Base-by-base conservation (phyloP, 1,140 invertebrate species). In the Drosophila persimilis region DNA sequence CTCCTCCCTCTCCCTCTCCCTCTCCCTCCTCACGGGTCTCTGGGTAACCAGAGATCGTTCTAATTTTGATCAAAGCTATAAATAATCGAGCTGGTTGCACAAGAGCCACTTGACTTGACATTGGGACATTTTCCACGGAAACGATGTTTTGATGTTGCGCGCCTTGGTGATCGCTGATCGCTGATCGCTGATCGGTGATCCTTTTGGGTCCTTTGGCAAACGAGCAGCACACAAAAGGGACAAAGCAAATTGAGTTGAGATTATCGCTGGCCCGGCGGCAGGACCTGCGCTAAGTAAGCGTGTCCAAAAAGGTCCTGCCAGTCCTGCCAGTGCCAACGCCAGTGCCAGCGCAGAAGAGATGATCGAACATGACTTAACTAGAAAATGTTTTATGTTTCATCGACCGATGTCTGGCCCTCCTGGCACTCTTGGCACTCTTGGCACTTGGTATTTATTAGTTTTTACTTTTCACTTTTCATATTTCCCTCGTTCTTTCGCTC, bases 41-140 rank as follows among this genome's bases (percentile, higher is more conserved):
- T 0, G 29, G 7, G 65, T 67, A 75, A 80, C 60, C 61, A 62
- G 65, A 66, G 77, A 86, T 69, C 56, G 61, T 72, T 86, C 80
- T 85, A 86, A 89, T 85, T 89, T 86, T 76, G 59, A 81, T 79
- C 77, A 65, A 69, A 72, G 53, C 65, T 81, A 77, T 90, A 90
- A 89, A 90, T 90, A 89, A 80, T 85, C 66, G 44, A 13, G 53
- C 52, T 66, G 74, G 35, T 39, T 39, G 35, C 35, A 39, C 35
- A 39, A 39, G 70, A 66, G 65, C 61, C 75, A 86, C 83, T 86
- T 86, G 81, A 78, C 70, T 65, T 43, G 58, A 59, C 35, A 24
- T 24, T 39, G 43, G 17, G 65, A 81, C 79, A 65, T 74, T 77
- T 78, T 90, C 85, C 83, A 78, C 15, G 65, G 60, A 77, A 63